These are phyloP conservation scores for Pseudoips prasinana DNA, from an alignment of 2,888 invertebrate species.

Conservation along the genomic window DNA sequence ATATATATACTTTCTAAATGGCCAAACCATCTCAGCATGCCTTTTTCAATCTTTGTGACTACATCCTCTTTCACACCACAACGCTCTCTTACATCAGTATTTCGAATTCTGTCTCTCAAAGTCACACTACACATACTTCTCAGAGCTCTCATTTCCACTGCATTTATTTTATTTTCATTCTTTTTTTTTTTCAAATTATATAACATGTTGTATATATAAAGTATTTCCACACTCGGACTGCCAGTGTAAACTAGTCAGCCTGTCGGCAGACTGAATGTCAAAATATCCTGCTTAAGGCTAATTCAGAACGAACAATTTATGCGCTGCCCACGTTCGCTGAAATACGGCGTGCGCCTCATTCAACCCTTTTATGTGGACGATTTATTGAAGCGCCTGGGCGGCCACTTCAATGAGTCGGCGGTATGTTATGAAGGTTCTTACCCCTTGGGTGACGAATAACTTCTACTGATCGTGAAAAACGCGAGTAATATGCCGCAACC, in stretches of 20 bases:
- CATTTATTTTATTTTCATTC: no score
- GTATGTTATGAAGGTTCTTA: slow-evolving; percentile 40
- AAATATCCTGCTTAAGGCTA: slow-evolving; percentile 72
- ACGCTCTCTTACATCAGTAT: no score
- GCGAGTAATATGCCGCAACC: slow-evolving; percentile 48
- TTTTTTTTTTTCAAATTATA: no score
- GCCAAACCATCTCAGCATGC: no score
- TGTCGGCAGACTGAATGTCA: slow-evolving; percentile 58
- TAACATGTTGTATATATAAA: no score
- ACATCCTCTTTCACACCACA: no score
- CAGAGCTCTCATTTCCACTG: no score
- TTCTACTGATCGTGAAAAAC: slow-evolving; percentile 65
- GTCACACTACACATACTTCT: no score
- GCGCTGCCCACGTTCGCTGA: slow-evolving; percentile 67
- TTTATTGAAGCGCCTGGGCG: slow-evolving; percentile 66
- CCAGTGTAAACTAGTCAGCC: slow-evolving; percentile 58
- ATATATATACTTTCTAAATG: no score
- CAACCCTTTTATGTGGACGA: slow-evolving; percentile 72
- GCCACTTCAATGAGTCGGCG: slow-evolving; percentile 59
- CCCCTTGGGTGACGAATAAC: slow-evolving; percentile 57
- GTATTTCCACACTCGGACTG: slow-evolving; percentile 39
- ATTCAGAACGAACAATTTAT: slow-evolving; percentile 72
- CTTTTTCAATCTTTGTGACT: no score
- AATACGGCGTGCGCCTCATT: slow-evolving; percentile 69
- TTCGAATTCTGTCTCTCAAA: no score